phyloP scores from a whole-genome alignment of 2,888 invertebrate genomes.

The Muscina levida region DNA sequence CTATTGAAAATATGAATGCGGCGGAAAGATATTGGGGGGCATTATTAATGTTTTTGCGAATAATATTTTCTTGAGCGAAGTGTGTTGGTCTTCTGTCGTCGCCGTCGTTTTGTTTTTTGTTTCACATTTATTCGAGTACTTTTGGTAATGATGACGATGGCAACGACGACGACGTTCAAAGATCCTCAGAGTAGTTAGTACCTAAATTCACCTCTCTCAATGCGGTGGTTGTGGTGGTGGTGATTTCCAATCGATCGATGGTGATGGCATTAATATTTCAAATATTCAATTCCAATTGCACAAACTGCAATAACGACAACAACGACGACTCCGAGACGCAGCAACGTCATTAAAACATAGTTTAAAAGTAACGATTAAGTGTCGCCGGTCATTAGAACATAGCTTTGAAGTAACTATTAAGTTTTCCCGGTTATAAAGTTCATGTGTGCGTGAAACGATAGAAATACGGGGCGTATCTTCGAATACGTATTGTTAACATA shows the following conservation, averaged over 20 bases:
- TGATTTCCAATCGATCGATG: neutral
- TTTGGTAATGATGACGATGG: conserved; percentile 60
- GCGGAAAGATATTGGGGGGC: too few relatives aligned
- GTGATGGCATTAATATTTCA: conserved; percentile 29
- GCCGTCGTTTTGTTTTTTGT: conserved; percentile 22
- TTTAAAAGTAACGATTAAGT: conserved; percentile 26
- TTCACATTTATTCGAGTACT: conserved; percentile 21
- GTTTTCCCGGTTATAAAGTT: too few relatives aligned
- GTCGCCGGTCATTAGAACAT: conserved; percentile 24
- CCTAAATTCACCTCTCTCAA: conserved; percentile 62
- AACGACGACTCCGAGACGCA: conserved; percentile 31
- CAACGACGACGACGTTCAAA: neutral
- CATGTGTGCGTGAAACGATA: too few relatives aligned
- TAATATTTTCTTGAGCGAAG: conserved; percentile 1
- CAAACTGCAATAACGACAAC: conserved; percentile 24
- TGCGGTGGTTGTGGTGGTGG: conserved; percentile 51
- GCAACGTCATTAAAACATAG: neutral
- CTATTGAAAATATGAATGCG: neutral
- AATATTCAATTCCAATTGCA: conserved; percentile 4
- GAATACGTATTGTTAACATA: too few relatives aligned
- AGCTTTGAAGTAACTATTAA: too few relatives aligned
- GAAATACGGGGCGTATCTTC: too few relatives aligned
- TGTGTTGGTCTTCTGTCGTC: neutral
- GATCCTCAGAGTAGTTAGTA: conserved; percentile 43
- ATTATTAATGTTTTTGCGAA: conserved; percentile 45